Base-by-base conservation (phyloP, 2,113 vertebrate genomes). In the Aramus guarauna region DNA sequence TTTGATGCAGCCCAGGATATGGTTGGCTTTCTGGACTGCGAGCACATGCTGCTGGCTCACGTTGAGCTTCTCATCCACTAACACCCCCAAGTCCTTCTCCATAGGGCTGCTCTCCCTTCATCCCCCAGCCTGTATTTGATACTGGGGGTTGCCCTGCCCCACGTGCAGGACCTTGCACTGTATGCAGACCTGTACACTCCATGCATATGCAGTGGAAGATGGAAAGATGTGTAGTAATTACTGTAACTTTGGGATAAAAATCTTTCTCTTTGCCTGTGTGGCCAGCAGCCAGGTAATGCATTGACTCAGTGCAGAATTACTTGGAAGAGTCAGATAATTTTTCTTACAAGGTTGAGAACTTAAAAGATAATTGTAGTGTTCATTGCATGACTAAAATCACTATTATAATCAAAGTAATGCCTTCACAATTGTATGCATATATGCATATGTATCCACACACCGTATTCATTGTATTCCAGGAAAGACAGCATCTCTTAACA, bases 11-110 rank as follows among this genome's bases (percentile, higher is more conserved):
- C 26, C 24, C 14, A 53, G 22, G 72, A 20, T 48, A 34, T 1
- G 9, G 12, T 34, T 72, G 47, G 9, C 47, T 22, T 88, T 71
- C 53, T 66, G 56, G 29, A 6, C 56, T 71, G 37, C 0, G 0
- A 60, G 11, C 0, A 1, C 50, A 17, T 6, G 2, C 34, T 52
- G 4, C 11, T 3, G 9, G 12, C 4, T 85, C 1, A 2, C 26
- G 45, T 60, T 32, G 39, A 82, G 45, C 22, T 74, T 69, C 34
- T 93, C 39, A 20, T 18, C n/a, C 53, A 63, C 22, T 30, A 10
- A 9, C 15, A 34, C 4, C 26, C 13, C 14, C 5, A 21, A 3
- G 6, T 50, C 60, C 18, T 39, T 55, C 52, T 92, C 9, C 3
- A 1, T 27, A 72, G 62, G 36, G 6, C 52, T 64, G 19, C 55